These are phyloP conservation scores for Scomber japonicus DNA, from an alignment of 2,113 vertebrate genomes.

Conservation along the genomic window DNA sequence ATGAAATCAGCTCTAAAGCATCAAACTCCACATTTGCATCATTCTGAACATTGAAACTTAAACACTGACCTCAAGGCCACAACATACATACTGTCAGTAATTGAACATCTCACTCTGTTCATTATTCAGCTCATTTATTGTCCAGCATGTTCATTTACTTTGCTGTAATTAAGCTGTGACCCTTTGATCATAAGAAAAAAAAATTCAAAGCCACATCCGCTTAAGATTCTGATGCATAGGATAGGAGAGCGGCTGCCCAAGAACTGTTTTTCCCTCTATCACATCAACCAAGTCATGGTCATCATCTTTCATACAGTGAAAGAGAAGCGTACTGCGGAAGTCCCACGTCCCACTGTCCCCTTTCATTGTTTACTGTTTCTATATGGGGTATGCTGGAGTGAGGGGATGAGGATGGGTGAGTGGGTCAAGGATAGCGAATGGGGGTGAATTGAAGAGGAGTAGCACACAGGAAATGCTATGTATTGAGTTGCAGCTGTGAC, in stretches of 20 bases:
- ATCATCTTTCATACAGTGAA: background rate
- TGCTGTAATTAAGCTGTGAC: background rate
- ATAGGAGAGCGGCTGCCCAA: background rate
- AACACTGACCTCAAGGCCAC: too few relatives aligned
- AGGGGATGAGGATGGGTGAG: background rate
- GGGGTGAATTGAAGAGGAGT: conserved; percentile 8
- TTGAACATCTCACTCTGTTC: background rate
- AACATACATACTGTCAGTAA: too few relatives aligned
- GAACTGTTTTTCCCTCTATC: background rate
- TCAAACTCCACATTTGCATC: too few relatives aligned
- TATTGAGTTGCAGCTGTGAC: conserved; percentile 66
- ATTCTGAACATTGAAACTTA: too few relatives aligned
- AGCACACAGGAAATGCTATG: conserved; percentile 37
- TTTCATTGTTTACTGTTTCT: conserved; percentile 19
- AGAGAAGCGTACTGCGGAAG: background rate
- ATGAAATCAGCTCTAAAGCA: too few relatives aligned
- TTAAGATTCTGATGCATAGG: background rate
- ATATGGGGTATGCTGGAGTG: background rate
- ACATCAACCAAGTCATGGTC: background rate
- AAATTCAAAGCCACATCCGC: background rate
- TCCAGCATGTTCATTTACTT: too few relatives aligned
- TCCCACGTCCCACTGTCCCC: conserved; percentile 3
- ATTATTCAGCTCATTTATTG: background rate
- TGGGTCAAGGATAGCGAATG: conserved; percentile 9
- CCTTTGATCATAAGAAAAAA: background rate